Percentiles rank a stretch among this genome's conserved stretches.
These are phyloP conservation scores for Herpetotheres cachinnans DNA, from an alignment of 2,113 vertebrate species.

Conservation along the genomic window DNA sequence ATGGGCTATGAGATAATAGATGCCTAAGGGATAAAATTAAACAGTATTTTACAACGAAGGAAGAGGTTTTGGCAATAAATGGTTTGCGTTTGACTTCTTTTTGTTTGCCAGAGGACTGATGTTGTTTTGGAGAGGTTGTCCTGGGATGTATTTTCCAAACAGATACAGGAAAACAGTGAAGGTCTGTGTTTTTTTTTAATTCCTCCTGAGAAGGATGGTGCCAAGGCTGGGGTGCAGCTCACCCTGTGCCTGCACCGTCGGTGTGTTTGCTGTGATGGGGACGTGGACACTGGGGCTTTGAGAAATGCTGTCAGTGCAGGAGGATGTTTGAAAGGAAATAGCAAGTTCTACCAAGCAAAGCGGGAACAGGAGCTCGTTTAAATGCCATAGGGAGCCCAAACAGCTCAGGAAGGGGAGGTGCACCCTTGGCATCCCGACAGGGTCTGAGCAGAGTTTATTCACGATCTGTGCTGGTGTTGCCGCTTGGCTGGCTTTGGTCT, in stretches of 20 bases:
- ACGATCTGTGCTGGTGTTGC: not conserved
- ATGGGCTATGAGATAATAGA: slow-evolving; percentile 57
- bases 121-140: not conserved
- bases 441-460: not conserved
- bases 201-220: not conserved
- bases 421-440: fast-evolving
- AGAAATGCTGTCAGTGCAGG: too few relatives aligned
- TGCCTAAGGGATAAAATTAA: slow-evolving; percentile 61
- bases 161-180: not conserved
- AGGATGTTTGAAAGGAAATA: not conserved
- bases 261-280: fast-evolving
- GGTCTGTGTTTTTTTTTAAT: not conserved
- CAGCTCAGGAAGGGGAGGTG: not conserved
- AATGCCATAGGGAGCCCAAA: not conserved
- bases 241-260: fast-evolving
- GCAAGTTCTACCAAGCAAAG: not conserved
- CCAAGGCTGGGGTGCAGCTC: not conserved
- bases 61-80: slow-evolving; percentile 48
- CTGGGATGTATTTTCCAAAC: not conserved
- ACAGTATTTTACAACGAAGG: slow-evolving; percentile 32
- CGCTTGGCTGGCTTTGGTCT: not conserved
- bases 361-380: not conserved
- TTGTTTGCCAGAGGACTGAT: not conserved
- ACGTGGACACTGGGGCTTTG: not conserved
- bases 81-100: slow-evolving; percentile 35